These are phyloP conservation scores for Ovis canadensis DNA, from an alignment of 2,113 vertebrate species.

Conservation along the genomic window DNA sequence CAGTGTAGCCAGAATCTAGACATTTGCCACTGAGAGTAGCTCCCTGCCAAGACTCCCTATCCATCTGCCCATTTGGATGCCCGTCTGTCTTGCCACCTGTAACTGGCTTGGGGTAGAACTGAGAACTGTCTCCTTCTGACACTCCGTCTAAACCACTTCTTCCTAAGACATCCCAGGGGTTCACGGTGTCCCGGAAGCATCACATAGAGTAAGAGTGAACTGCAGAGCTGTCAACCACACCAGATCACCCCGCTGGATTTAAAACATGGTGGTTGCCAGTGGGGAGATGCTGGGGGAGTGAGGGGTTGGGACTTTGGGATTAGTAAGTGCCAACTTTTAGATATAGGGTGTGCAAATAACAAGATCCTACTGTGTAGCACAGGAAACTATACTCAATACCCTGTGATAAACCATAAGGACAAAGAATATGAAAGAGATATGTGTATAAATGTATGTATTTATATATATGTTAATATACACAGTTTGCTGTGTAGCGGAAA, in stretches of 20 bases:
- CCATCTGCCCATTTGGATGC: accelerated
- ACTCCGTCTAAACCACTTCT: neutral
- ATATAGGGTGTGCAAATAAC: neutral
- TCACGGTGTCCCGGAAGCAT: accelerated
- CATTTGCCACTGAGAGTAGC: neutral
- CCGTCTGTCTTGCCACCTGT: accelerated
- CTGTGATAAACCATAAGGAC: neutral
- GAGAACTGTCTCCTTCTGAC: neutral
- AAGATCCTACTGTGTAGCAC: neutral
- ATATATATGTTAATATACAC: neutral
- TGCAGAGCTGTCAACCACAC: accelerated
- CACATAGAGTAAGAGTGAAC: accelerated
- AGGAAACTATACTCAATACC: neutral
- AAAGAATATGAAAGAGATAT: neutral
- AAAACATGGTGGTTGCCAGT: accelerated
- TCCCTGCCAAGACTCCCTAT: neutral
- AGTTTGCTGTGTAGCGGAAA: neutral
- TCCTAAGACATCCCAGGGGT: accelerated
- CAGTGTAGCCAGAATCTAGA: neutral
- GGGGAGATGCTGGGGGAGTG: neutral
- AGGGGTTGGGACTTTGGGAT: neutral
- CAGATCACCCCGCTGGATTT: neutral
- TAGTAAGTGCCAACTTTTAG: neutral
- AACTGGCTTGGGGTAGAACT: neutral
- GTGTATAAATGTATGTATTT: neutral